phyloP scores from a whole-genome alignment of 92 coral and sea anemone species.

The Heliopora coerulea region DNA sequence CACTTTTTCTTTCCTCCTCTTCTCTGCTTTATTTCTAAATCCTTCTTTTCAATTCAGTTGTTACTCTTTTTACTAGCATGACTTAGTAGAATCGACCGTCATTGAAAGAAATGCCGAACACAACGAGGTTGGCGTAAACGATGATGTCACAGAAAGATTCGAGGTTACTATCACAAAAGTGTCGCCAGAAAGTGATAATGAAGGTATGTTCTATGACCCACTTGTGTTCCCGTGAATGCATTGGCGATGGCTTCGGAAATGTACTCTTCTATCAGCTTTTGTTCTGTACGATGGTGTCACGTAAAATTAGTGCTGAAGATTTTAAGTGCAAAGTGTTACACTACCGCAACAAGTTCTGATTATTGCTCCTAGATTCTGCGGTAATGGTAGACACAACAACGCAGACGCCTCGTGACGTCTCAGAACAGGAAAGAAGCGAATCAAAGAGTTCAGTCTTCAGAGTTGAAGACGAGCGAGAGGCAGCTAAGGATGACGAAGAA shows the following conservation, averaged over 20 bases:
- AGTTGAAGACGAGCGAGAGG: slow-evolving; percentile 56
- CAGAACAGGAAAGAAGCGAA: slow-evolving; percentile 45
- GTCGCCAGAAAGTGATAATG: slow-evolving; percentile 45
- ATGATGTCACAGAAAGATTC: slow-evolving; percentile 63
- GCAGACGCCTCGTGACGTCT: slow-evolving; percentile 74
- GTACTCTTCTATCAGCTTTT: no score
- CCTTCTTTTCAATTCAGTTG: neutral
- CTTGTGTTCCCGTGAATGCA: neutral
- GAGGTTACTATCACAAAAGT: slow-evolving; percentile 94
- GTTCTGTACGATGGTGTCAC: no score
- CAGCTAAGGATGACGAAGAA: slow-evolving; percentile 38
- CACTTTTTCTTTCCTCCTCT: no score
- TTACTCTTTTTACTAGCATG: neutral
- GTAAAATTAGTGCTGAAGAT: no score
- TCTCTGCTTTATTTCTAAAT: neutral
- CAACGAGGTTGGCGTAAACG: slow-evolving; percentile 14
- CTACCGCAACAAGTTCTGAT: neutral
- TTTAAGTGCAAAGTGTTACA: no score
- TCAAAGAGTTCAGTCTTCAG: slow-evolving; percentile 2
- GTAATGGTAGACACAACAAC: slow-evolving; percentile 74
- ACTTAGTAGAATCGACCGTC: no score
- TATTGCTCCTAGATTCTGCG: slow-evolving; percentile 38
- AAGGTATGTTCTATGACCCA: slow-evolving; percentile 10
- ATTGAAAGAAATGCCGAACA: slow-evolving; percentile 53
- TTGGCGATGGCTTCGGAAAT: no score